These are phyloP conservation scores for Zingel zingel DNA, from an alignment of 2,113 vertebrate species.

Conservation along the genomic window DNA sequence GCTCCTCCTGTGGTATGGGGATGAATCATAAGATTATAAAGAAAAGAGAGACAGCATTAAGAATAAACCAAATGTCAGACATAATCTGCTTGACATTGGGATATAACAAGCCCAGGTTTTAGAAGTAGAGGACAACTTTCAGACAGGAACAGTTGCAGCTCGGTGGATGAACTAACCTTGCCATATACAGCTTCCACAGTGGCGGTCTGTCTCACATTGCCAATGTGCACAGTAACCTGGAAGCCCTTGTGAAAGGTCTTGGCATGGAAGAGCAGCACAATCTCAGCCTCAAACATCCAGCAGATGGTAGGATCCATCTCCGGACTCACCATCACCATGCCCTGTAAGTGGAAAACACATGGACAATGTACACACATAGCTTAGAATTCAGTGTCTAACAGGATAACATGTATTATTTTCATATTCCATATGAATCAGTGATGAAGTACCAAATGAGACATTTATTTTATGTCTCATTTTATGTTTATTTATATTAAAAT, in stretches of 20 bases:
- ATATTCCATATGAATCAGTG: background rate
- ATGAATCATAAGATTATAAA: background rate
- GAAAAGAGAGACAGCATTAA: conserved; percentile 16
- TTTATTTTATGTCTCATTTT: too few species aligned
- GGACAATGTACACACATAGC: background rate
- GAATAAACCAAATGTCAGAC: background rate
- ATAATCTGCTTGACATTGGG: background rate
- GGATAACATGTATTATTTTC: background rate
- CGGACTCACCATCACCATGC: conserved; percentile 99
- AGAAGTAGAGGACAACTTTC: background rate
- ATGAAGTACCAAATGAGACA: background rate
- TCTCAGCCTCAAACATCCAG: conserved; percentile 97
- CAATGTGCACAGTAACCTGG: conserved; percentile 97
- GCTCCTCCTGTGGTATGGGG: conserved; percentile 87
- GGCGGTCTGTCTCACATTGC: conserved; percentile 96
- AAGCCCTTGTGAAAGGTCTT: conserved; percentile 98
- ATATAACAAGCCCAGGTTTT: background rate
- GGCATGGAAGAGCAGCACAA: conserved; percentile 95
- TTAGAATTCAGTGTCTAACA: background rate
- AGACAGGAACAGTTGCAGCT: background rate
- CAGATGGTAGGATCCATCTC: conserved; percentile 98
- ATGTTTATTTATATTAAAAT: background rate
- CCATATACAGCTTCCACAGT: conserved; percentile 94
- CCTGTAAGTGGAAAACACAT: conserved; percentile 79
- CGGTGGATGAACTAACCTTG: conserved; percentile 86